phyloP scores from a whole-genome alignment of 2,888 invertebrate species.

The Trichacis sp. region DNA sequence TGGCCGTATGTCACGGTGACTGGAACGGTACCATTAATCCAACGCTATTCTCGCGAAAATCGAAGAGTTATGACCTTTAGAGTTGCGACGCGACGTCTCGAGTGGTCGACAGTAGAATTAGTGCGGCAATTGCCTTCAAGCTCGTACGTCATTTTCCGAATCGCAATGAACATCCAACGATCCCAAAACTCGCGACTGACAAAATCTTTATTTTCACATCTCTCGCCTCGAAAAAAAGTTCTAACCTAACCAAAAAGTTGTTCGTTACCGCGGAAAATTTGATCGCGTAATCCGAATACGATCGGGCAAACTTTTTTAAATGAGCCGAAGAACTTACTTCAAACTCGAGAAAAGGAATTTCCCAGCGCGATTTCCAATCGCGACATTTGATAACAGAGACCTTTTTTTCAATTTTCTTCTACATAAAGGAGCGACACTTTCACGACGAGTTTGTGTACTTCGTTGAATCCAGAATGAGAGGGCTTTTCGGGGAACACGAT shows the following conservation, averaged over 20 bases:
- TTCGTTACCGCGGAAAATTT: too few species aligned
- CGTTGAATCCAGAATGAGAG: neutral
- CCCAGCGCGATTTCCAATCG: neutral
- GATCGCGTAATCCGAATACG: too few species aligned
- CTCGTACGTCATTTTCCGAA: neutral
- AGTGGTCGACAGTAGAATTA: neutral
- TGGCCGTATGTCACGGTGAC: neutral
- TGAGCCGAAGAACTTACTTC: neutral
- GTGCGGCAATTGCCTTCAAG: neutral
- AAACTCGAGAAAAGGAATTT: neutral
- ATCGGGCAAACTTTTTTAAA: neutral
- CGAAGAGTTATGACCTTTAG: constrained; percentile 3
- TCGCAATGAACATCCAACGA: neutral
- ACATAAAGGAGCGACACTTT: neutral
- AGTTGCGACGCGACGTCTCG: neutral
- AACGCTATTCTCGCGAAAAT: neutral
- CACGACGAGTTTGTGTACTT: neutral
- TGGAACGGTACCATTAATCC: constrained; percentile 4
- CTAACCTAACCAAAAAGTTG: too few species aligned
- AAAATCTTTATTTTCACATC: too few species aligned
- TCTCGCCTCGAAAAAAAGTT: too few species aligned
- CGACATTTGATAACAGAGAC: too few species aligned
- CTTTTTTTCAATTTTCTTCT: neutral
- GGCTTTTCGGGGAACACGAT: neutral
- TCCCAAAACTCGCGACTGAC: too few species aligned